These are phyloP conservation scores for Ceyx melanurus DNA, from an alignment of 2,113 vertebrate genomes.

Conservation along the genomic window DNA sequence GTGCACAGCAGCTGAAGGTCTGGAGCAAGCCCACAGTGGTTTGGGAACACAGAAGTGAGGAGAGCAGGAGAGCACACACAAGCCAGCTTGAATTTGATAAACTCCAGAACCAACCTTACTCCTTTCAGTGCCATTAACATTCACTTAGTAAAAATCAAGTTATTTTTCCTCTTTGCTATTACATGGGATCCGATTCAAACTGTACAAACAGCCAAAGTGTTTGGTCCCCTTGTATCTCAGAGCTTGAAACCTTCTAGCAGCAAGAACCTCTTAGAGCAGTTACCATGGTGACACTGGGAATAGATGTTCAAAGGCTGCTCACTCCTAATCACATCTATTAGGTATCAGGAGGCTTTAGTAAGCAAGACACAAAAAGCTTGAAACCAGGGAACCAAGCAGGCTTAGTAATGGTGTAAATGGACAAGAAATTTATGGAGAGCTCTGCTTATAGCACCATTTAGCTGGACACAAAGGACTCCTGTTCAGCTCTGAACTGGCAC, in stretches of 20 bases:
- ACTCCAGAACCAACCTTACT: not conserved
- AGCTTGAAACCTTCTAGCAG: conserved; percentile 24
- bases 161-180: not conserved
- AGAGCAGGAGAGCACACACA: not conserved
- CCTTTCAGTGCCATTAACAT: not conserved
- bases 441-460: not conserved
- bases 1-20: not conserved
- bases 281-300: conserved; percentile 65
- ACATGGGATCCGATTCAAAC: not conserved
- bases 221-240: not conserved
- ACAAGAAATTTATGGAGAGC: not conserved
- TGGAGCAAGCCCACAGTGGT: not conserved
- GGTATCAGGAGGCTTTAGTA: not conserved
- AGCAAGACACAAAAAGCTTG: not conserved
- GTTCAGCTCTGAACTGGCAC: not conserved
- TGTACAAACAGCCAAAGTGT: not conserved
- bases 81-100: not conserved
- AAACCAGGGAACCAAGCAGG: not conserved
- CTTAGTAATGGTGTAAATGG: not conserved
- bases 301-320: conserved; percentile 55
- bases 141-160: not conserved
- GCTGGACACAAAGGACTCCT: not conserved
- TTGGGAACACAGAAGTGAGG: not conserved
- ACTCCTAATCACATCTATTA: conserved; percentile 54
- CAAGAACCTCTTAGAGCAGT: conserved; percentile 38